Base-by-base conservation (phyloP, 2,888 invertebrate genomes). In the Marasmarcha lunaedactyla region DNA sequence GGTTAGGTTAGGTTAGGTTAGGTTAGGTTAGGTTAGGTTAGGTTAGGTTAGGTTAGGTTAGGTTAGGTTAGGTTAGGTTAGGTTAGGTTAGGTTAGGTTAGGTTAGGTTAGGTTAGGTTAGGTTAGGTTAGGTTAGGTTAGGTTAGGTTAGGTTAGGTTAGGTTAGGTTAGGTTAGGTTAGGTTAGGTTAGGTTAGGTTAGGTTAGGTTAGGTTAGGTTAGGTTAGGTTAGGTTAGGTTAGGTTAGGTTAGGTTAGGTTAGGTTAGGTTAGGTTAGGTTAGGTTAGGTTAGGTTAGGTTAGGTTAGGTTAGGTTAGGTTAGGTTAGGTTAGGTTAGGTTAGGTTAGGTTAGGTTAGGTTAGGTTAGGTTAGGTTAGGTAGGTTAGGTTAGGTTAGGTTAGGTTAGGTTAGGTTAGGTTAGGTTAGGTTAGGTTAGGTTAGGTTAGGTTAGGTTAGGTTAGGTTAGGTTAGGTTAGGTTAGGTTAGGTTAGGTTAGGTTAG, bases 401-500 rank as follows among this genome's bases (percentile, higher is more conserved):
- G 39, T 39, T 39, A 39, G 39, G 39, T 39, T 39, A 39, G 39
- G 39, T 39, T 39, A 39, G 39, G 39, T 39, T 39, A 39, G 39
- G 39, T 39, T 39, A 39, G 39, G 39, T 39, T 39, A 39, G 39
- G 39, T 39, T 39, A 39, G 39, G 39, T 39, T 39, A 39, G 39
- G 39, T 39, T 39, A 39, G 39, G 39, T 39, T 39, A 39, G 39
- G 39, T 39, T 39, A 39, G 39, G 39, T 39, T 39, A 39, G 39
- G 39, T 39, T 39, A 42, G 42, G 42, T 42, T 43, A 43, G 43
- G 43, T 43, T 43, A 43, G 43, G 43, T 43, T 43, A 43, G 43
- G 43, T 43, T 43, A 43, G 43, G 43, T 43, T 43, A 43, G 43
- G 43, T 43, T 43, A 43, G 43, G 43, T 43, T 43, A 43, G 43